Base-by-base conservation (phyloP, 23 tunicate species). In the Trididemnum miniatum region DNA sequence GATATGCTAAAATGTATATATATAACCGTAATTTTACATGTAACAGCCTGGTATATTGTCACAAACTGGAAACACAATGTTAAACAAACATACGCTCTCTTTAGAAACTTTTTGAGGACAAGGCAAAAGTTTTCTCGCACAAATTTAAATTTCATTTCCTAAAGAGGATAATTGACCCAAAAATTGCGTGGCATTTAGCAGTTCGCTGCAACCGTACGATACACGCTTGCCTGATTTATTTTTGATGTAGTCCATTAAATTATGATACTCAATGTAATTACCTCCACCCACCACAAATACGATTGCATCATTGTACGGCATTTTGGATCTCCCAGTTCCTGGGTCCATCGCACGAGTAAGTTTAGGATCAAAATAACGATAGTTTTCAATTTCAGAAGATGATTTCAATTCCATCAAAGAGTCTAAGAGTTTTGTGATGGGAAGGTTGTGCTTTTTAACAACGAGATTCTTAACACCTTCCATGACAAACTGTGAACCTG, bases 261-360 rank as follows among this genome's bases (percentile, higher is more conserved):
- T 95, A 67, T 95, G 99, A 78, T 95, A 95, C 59, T 95, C 99
- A 83, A 95, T 95, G 82, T 89, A 95, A 64, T 87, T 89, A 24
- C 99, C 99, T 2, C 99, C 99, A 72, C 99, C 99, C 25, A 95
- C 95, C 1, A 95, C 86, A 83, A 95, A 95, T 39, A 95, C 96
- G 39, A 95, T 91, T 0, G 99, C 99, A 72, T 95, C 89, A 52
- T 86, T 74, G 84, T 82, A 89, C 29, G 99, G 96, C 79, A 79
- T 51, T 80, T 90, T 95, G 3, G 96, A 59, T 31, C 89, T 77
- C 20, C 87, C 85, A 25, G 89, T 79, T 2, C 76, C 73, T 37
- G 83, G 52, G 24, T 90, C 99, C 22, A 75, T 33, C 1, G 89
- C 49, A 73, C 92, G 64, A 5, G 91, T 72, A 18, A 95, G 35